Base-by-base conservation (phyloP, 2,113 vertebrate species). In the Limnothrissa miodon region DNA sequence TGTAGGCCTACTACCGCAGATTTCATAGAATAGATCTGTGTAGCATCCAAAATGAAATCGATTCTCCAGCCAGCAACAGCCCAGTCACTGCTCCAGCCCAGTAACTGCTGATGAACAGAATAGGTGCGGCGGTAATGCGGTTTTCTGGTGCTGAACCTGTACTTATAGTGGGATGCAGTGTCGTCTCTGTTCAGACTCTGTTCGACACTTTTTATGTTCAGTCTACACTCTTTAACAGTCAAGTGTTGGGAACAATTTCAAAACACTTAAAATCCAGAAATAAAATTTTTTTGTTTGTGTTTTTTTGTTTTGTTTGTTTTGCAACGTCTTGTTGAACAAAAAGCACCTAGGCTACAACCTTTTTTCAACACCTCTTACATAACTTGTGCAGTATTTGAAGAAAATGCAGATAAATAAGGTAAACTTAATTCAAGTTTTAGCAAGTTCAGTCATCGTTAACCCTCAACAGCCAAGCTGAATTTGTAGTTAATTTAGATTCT, bases 51-150 rank as follows among this genome's bases (percentile, higher is more conserved):
- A 17, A 36, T 17, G 33, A 39, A 36, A 74, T 74, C 66, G 19
- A 2, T 48, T 15, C 2, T 36, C 2, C 66, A 74, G 29, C 0
- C 66, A 74, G 66, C 59, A 62, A 39, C 66, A 62, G 39, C 80
- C 25, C 78, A 83, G n/a, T n/a, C n/a, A n/a, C n/a, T n/a, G n/a
- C n/a, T n/a, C n/a, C n/a, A n/a, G n/a, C n/a, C 39, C 81, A 80
- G 81, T 36, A 83, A 56, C 36, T 85, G 85, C 83, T 74, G 66
- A 74, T 36, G 13, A 36, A 15, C 66, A 74, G 2, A 74, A 36
- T 19, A 29, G 66, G 29, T 51, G 79, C 44, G 2, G 53, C 78
- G 45, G 10, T 48, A 45, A 80, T 84, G 83, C 79, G 44, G 44
- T 13, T 74, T 45, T 74, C 42, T 84, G 33, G 33, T 44, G 23